A percentile compares a stretch with the other conserved stretches of the same genome.
Evolutionary conservation across 2,797 vertebrate genomes (phyloP).

Genomic region (Geotrypetes seraphini): DNA sequence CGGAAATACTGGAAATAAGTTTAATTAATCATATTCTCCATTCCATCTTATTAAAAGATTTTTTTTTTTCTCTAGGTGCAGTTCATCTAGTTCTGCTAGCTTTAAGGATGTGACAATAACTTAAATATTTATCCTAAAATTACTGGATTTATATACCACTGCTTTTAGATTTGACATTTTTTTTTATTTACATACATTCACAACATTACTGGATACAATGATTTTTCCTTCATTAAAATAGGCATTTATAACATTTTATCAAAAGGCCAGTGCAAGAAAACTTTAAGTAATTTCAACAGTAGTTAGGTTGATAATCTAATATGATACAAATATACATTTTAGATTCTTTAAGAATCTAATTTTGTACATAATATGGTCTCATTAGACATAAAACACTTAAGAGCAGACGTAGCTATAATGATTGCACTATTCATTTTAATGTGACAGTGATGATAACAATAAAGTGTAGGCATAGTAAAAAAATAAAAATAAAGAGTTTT

Average conservation of each 20-base stretch:
- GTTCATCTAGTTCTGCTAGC: too few species aligned
- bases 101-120: constrained; percentile 48
- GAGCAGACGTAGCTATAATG: constrained; percentile 22
- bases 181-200: constrained; percentile 71
- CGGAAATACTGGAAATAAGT: constrained; percentile 51
- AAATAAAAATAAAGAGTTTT: too few species aligned
- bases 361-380: constrained; percentile 36
- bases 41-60: constrained; percentile 47
- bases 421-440: constrained; percentile 5
- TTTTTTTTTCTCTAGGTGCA: constrained; percentile 39
- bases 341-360: constrained; percentile 44
- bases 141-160: constrained; percentile 52
- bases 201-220: constrained; percentile 48
- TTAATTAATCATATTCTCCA: constrained; percentile 43
- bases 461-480: too few species aligned
- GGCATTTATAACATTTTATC: constrained; percentile 41
- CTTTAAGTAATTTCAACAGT: constrained; percentile 51
- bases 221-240: constrained; percentile 45
- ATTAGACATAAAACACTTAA: constrained; percentile 22
- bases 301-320: constrained; percentile 42
- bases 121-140: constrained; percentile 41
- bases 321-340: constrained; percentile 66
- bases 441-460: not conserved
- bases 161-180: constrained; percentile 36
- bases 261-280: constrained; percentile 57